Evolutionary conservation across 2,888 invertebrate genomes (phyloP).

Genomic region (Shargacucullia verbasci): DNA sequence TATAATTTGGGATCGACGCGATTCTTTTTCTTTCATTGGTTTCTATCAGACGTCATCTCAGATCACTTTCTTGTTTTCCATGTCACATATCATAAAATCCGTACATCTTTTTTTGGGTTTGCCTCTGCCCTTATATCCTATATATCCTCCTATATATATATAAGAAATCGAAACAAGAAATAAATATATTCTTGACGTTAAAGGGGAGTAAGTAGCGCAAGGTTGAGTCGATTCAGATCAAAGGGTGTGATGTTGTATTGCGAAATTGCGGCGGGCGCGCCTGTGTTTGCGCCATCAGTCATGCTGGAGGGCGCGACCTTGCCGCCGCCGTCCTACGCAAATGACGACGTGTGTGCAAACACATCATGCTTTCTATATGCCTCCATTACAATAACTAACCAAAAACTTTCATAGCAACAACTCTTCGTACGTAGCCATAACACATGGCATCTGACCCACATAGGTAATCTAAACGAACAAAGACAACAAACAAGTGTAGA

Average conservation of each 20-base stretch:
- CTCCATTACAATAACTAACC: background rate
- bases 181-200: background rate
- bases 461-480: no score
- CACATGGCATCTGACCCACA: no score
- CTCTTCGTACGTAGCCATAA: no score
- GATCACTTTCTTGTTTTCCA: no score
- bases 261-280: constrained; percentile 62
- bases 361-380: constrained; percentile 32
- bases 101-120: no score
- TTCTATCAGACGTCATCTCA: no score
- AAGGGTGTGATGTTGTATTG: constrained; percentile 53
- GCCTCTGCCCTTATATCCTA: no score
- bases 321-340: constrained; percentile 36
- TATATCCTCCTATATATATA: no score
- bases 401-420: constrained; percentile 8
- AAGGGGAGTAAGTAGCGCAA: constrained; percentile 31
- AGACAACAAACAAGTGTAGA: no score
- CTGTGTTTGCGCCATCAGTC: constrained; percentile 69
- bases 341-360: constrained; percentile 47
- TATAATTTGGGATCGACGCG: no score
- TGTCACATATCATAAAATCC: no score
- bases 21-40: no score
- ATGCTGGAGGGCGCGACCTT: constrained; percentile 52
- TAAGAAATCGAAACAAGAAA: background rate
- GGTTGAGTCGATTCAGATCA: constrained; percentile 43